Evolutionary conservation across 1,140 invertebrate species (phyloP).

Genomic region (Cyclargus thomasi): DNA sequence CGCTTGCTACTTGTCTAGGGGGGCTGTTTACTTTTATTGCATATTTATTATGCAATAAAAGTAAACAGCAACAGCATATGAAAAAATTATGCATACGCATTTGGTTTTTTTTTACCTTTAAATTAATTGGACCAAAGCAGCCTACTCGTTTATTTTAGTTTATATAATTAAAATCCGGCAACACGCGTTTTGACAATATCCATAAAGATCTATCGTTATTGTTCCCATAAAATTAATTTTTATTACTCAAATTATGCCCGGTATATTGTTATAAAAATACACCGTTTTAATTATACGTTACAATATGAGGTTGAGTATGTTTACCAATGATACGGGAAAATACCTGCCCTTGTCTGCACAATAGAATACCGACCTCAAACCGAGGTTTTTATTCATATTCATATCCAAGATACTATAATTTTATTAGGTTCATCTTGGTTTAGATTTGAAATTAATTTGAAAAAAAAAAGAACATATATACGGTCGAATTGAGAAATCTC

Average conservation of each 20-base stretch:
- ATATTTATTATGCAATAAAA: no score
- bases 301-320: not conserved
- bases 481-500: no score
- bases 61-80: no score
- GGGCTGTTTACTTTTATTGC: no score
- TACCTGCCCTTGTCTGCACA: not conserved
- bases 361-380: slow-evolving; percentile 11
- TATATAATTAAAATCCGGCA: not conserved
- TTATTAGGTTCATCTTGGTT: not conserved
- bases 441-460: no score
- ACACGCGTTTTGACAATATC: not conserved
- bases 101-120: no score
- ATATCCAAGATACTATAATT: not conserved
- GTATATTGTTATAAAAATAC: slow-evolving; percentile 10
- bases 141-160: no score
- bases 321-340: slow-evolving; percentile 12
- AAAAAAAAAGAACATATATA: no score
- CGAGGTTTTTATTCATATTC: not conserved
- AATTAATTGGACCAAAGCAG: no score
- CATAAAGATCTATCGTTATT: slow-evolving; percentile 4
- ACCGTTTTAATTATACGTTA: slow-evolving; percentile 6
- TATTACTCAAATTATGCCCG: not conserved
- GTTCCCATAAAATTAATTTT: not conserved
- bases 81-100: no score
- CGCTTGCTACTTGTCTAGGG: no score